phyloP scores from a whole-genome alignment of 1,140 invertebrate species.

The Neodiprion fabricii region DNA sequence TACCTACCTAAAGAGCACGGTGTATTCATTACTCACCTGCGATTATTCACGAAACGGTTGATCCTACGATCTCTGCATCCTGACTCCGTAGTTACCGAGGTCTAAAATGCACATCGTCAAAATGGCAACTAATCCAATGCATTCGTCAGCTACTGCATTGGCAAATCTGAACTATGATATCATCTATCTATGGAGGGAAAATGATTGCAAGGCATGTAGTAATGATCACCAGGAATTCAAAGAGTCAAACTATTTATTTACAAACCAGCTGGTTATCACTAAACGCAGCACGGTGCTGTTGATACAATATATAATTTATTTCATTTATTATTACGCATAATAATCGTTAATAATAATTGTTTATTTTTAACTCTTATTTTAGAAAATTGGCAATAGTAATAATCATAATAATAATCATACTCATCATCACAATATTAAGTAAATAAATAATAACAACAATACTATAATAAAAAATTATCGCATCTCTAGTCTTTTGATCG shows the following conservation, averaged over 20 bases:
- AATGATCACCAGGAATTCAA: slow-evolving; percentile 34
- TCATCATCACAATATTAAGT: slow-evolving; percentile 26
- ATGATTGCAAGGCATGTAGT: too few relatives aligned
- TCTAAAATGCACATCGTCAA: too few relatives aligned
- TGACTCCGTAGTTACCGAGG: too few relatives aligned
- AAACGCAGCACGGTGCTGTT: slow-evolving; percentile 56
- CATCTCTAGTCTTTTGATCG: too few relatives aligned
- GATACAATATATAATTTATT: slow-evolving; percentile 54
- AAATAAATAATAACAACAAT: slow-evolving; percentile 29
- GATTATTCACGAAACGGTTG: too few relatives aligned
- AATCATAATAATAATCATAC: slow-evolving; percentile 35
- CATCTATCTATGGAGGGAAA: too few relatives aligned
- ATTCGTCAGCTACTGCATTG: too few relatives aligned
- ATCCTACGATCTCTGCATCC: too few relatives aligned
- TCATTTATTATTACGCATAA: slow-evolving; percentile 5
- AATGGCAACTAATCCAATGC: too few relatives aligned
- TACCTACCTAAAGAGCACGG: too few relatives aligned
- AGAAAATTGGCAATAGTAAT: slow-evolving; percentile 29
- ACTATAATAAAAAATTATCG: slow-evolving; percentile 14
- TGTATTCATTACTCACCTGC: too few relatives aligned
- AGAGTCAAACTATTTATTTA: slow-evolving; percentile 63
- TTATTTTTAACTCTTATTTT: background rate
- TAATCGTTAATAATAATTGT: slow-evolving; percentile 11
- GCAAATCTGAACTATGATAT: too few relatives aligned
- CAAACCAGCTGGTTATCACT: slow-evolving; percentile 59